phyloP scores from a whole-genome alignment of 2,888 invertebrate species.

The Aphodius sticticus region DNA sequence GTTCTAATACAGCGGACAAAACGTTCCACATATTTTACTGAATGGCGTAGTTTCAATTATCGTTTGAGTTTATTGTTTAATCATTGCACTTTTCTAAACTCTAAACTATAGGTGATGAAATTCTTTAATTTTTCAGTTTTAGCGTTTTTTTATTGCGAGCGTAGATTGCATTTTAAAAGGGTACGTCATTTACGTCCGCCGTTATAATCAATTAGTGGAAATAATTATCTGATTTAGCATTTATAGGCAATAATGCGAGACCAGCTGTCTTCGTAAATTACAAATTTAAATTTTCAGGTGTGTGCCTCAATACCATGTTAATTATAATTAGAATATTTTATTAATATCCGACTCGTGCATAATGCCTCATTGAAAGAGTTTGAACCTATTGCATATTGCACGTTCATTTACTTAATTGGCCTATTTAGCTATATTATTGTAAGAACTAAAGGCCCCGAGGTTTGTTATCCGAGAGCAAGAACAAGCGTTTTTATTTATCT shows the following conservation, averaged over 20 bases:
- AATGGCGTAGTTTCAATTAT: not conserved
- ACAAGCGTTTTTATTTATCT: not conserved
- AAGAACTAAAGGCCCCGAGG: not conserved
- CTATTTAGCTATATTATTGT: not conserved
- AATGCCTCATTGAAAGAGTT: too few relatives aligned
- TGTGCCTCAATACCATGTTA: not conserved
- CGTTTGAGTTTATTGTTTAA: not conserved
- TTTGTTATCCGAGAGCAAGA: not conserved
- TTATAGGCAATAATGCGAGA: too few relatives aligned
- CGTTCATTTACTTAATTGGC: not conserved
- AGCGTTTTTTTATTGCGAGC: too few relatives aligned
- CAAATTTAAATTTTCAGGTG: constrained; percentile 4
- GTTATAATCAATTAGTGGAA: not conserved
- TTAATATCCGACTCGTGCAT: too few relatives aligned
- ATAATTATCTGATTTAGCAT: too few relatives aligned
- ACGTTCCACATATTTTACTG: not conserved
- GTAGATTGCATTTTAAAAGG: too few relatives aligned
- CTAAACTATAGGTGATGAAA: too few relatives aligned
- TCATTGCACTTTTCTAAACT: not conserved
- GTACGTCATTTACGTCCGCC: not conserved
- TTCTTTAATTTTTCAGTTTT: too few relatives aligned
- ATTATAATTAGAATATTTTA: not conserved
- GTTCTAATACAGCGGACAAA: not conserved
- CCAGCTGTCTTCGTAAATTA: not conserved
- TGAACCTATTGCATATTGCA: not conserved